phyloP scores from a whole-genome alignment of 2,113 vertebrate species.

The Thermophis baileyi region DNA sequence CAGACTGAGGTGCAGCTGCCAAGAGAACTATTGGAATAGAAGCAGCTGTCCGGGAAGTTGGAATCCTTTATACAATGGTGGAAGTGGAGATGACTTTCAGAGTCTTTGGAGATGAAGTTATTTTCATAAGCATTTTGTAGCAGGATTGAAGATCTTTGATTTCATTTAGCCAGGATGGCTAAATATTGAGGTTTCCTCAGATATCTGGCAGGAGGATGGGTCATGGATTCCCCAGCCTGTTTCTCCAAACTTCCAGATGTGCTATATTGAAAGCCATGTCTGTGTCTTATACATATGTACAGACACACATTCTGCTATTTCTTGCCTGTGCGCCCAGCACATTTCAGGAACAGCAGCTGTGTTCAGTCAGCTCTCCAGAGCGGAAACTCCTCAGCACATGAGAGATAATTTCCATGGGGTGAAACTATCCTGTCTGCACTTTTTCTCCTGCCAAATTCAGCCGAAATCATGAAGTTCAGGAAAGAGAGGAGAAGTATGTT shows the following conservation, averaged over 20 bases:
- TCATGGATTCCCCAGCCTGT: background rate
- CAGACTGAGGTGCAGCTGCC: background rate
- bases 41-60: background rate
- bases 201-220: background rate
- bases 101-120: background rate
- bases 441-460: background rate
- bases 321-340: background rate
- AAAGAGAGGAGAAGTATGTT: background rate
- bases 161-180: background rate
- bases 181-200: background rate
- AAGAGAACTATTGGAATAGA: background rate
- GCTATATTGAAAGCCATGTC: no score
- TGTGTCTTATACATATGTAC: background rate
- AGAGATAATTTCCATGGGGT: conserved; percentile 24
- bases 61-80: background rate
- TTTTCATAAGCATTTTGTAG: background rate
- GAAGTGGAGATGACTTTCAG: background rate
- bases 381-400: background rate
- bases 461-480: background rate
- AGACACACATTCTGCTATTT: background rate
- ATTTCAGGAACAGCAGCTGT: conserved; percentile 12
- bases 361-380: background rate
- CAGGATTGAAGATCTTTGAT: background rate
- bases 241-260: background rate
- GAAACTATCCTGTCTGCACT: background rate